Percentiles rank a stretch among this genome's conserved stretches.
phyloP scores from a whole-genome alignment of 2,888 invertebrate species.

The Calameuta idolon region DNA sequence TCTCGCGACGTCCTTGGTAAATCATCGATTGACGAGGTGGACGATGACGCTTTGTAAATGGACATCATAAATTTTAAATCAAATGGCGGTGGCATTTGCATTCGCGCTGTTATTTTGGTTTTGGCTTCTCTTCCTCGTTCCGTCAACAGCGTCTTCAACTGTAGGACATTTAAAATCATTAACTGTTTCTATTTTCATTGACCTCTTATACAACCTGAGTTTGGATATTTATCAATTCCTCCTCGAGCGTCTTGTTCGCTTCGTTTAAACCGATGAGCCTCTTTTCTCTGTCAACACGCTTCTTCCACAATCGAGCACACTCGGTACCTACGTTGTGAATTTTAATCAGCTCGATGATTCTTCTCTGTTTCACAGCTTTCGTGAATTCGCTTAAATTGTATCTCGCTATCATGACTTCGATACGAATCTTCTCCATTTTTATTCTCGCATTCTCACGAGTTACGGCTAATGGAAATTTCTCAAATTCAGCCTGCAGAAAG shows the following conservation, averaged over 20 bases:
- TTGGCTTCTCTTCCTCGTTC: not conserved
- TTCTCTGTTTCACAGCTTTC: constrained; percentile 16
- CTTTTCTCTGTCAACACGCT: constrained; percentile 20
- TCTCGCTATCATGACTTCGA: constrained; percentile 16
- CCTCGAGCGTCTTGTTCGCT: not conserved
- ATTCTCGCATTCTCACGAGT: constrained; percentile 14
- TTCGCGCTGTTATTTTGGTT: not conserved
- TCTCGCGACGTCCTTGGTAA: not conserved
- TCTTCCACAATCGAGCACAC: constrained; percentile 13
- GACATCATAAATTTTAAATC: constrained; percentile 25
- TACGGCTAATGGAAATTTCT: constrained; percentile 21
- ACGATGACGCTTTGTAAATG: not conserved
- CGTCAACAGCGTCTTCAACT: not conserved
- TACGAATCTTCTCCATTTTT: constrained; percentile 11
- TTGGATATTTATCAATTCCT: constrained; percentile 12
- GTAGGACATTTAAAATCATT: not conserved
- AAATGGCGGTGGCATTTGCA: constrained; percentile 31
- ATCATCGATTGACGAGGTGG: not conserved
- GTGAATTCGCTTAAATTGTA: constrained; percentile 18
- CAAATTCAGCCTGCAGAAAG: constrained; percentile 16
- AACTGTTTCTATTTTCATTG: not conserved
- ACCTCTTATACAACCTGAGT: not conserved
- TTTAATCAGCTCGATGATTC: constrained; percentile 15
- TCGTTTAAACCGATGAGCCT: constrained; percentile 13
- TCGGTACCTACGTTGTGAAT: constrained; percentile 19